These are phyloP conservation scores for Elymnias hypermnestra DNA, from an alignment of 1,140 invertebrate genomes.

Conservation along the genomic window DNA sequence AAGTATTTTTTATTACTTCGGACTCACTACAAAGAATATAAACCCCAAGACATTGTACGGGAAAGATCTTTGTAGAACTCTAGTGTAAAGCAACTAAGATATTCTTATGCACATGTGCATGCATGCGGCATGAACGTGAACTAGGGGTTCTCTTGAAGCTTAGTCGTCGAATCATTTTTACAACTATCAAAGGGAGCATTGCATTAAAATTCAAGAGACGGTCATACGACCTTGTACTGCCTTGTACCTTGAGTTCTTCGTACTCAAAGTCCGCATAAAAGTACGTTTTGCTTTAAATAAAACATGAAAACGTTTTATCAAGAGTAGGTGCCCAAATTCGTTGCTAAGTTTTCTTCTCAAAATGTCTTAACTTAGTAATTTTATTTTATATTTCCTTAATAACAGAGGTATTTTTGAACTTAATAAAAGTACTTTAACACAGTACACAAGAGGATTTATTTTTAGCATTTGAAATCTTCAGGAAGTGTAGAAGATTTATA, in stretches of 20 bases:
- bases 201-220: conserved; percentile 66
- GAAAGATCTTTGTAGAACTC: conserved; percentile 32
- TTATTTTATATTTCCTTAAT: too few species aligned
- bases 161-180: conserved; percentile 59
- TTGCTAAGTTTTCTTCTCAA: conserved; percentile 5
- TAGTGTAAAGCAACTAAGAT: conserved; percentile 36
- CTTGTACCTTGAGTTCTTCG: conserved; percentile 26
- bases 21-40: conserved; percentile 34
- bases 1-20: conserved; percentile 32
- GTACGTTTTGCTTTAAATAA: conserved; percentile 47
- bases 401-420: too few species aligned
- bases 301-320: conserved; percentile 43
- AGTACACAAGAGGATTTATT: too few species aligned
- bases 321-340: conserved; percentile 16
- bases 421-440: too few species aligned
- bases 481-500: neutral
- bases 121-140: conserved; percentile 23
- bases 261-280: conserved; percentile 26
- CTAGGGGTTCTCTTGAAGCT: conserved; percentile 27
- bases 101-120: conserved; percentile 28
- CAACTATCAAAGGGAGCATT: conserved; percentile 59
- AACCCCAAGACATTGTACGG: conserved; percentile 34
- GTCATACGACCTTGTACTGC: conserved; percentile 47
- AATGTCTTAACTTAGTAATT: too few species aligned
- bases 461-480: neutral